phyloP scores from a whole-genome alignment of 2,888 invertebrate genomes.

The Halocaridina rubra region DNA sequence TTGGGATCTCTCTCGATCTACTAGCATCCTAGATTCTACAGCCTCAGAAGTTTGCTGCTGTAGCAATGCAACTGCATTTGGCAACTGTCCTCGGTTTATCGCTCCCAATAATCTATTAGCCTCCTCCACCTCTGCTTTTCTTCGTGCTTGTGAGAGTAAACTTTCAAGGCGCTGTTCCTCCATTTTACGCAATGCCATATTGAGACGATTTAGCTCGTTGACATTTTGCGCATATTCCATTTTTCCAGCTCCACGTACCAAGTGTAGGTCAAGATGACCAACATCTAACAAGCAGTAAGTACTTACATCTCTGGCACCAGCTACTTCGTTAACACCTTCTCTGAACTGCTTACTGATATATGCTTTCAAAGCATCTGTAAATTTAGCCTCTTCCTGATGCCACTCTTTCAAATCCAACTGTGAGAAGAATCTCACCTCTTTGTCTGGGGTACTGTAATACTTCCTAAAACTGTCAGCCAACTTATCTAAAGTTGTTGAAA shows the following conservation, averaged over 20 bases:
- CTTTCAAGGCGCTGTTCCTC: constrained; percentile 29
- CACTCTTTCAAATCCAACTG: constrained; percentile 37
- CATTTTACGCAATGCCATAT: constrained; percentile 14
- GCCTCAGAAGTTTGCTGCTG: constrained; percentile 34
- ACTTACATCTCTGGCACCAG: constrained; percentile 14
- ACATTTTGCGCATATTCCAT: constrained; percentile 37
- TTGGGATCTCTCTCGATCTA: constrained; percentile 4
- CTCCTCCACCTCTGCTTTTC: constrained; percentile 37
- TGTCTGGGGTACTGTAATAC: background rate
- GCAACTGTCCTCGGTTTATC: constrained; percentile 16
- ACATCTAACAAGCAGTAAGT: constrained; percentile 27
- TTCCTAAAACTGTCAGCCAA: constrained; percentile 5
- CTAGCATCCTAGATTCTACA: background rate
- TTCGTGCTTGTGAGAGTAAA: constrained; percentile 25
- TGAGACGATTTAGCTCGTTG: constrained; percentile 25
- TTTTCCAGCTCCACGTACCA: constrained; percentile 34
- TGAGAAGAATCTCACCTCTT: constrained; percentile 16
- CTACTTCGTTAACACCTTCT: constrained; percentile 29
- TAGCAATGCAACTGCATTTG: constrained; percentile 10
- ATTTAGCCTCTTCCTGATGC: constrained; percentile 36
- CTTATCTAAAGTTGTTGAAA: background rate
- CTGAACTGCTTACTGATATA: constrained; percentile 34
- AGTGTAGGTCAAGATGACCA: constrained; percentile 25
- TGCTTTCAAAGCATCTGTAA: constrained; percentile 9
- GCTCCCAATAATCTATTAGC: constrained; percentile 25